These are phyloP conservation scores for Hyaena hyaena DNA, from an alignment of 2,113 vertebrate species.

Conservation along the genomic window DNA sequence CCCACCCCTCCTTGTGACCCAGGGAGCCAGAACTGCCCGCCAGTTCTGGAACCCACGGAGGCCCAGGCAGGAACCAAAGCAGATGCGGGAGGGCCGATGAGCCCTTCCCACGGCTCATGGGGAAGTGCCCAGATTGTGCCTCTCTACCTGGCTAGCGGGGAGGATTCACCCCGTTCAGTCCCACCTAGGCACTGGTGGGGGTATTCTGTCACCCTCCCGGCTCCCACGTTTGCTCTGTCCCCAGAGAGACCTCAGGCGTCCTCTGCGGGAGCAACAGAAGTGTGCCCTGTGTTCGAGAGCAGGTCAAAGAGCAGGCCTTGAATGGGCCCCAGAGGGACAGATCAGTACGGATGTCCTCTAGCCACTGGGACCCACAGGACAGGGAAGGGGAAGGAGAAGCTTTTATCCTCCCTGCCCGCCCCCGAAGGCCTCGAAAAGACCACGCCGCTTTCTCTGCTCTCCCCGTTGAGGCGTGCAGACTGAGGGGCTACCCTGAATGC, in stretches of 20 bases:
- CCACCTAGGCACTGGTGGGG: not conserved
- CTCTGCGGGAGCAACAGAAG: not conserved
- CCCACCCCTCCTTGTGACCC: not conserved
- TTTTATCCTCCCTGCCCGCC: not conserved
- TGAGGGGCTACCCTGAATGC: conserved; percentile 52
- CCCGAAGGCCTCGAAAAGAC: not conserved
- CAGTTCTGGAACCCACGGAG: not conserved
- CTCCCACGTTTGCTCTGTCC: not conserved
- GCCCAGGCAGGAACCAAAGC: not conserved
- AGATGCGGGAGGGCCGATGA: not conserved
- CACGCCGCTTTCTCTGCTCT: not conserved
- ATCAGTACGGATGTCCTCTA: not conserved
- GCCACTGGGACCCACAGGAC: not conserved
- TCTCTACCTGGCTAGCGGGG: not conserved
- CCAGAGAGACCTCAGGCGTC: not conserved
- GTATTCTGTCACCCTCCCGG: not conserved
- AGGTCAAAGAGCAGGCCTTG: not conserved
- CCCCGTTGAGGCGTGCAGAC: not conserved
- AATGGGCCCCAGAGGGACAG: not conserved
- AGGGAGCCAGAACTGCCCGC: not conserved
- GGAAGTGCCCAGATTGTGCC: not conserved
- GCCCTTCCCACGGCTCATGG: not conserved
- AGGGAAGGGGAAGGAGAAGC: not conserved
- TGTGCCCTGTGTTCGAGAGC: not conserved
- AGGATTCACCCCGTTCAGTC: not conserved